Evolutionary conservation across 2,888 invertebrate species (phyloP).

Genomic region (Ectemnius continuus): DNA sequence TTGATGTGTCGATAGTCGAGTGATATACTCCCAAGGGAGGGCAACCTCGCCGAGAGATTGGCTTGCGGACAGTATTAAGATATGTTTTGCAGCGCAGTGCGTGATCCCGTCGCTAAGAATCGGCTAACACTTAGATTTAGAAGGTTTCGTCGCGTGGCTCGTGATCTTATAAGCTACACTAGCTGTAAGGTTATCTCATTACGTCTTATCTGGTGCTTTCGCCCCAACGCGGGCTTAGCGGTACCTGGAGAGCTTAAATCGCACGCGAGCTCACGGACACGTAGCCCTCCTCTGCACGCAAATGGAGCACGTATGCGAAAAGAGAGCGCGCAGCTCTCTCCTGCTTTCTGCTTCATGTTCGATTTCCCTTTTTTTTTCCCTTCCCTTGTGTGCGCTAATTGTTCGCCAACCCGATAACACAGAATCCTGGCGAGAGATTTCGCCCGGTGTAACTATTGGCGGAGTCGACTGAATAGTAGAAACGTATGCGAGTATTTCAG

Average conservation of each 20-base stretch:
- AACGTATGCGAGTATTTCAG: too few relatives aligned
- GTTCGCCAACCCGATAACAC: too few relatives aligned
- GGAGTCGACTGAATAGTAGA: too few relatives aligned
- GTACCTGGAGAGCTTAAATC: constrained; percentile 71
- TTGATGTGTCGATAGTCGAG: background rate
- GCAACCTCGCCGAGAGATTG: background rate
- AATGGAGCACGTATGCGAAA: constrained; percentile 32
- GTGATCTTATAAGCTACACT: constrained; percentile 76
- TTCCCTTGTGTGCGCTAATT: too few relatives aligned
- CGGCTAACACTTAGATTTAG: constrained; percentile 71
- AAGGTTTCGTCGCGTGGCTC: constrained; percentile 78
- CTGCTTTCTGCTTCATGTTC: too few relatives aligned
- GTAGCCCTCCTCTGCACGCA: constrained; percentile 45
- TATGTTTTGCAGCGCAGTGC: constrained; percentile 33
- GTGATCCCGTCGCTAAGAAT: constrained; percentile 55
- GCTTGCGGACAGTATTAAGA: constrained; percentile 32
- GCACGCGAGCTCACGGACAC: constrained; percentile 69
- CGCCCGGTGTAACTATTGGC: too few relatives aligned
- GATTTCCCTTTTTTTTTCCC: too few relatives aligned
- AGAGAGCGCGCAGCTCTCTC: background rate
- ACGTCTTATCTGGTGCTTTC: constrained; percentile 76
- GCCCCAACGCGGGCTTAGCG: constrained; percentile 68
- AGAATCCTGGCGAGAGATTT: too few relatives aligned
- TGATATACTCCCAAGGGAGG: background rate
- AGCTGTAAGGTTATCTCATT: constrained; percentile 77